Evolutionary conservation across 2,113 vertebrate species (phyloP).

Genomic region (Protobothrops flavoviridis): DNA sequence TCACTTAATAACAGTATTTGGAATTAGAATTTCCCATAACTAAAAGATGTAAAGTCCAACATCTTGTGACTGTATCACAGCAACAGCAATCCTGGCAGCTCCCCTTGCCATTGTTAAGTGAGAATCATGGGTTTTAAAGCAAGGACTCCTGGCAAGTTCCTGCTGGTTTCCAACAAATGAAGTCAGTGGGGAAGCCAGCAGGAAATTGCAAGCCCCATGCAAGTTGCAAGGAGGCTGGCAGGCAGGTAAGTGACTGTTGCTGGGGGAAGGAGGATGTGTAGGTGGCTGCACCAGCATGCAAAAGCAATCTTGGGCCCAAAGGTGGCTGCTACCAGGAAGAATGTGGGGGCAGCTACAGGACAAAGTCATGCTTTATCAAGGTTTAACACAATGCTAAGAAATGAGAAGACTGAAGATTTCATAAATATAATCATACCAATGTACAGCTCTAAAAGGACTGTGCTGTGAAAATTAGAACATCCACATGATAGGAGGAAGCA

Average conservation of each 20-base stretch:
- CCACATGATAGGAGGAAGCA: neutral
- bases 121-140: neutral
- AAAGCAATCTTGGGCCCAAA: neutral
- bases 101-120: too few species aligned
- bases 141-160: neutral
- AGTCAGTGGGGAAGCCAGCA: neutral
- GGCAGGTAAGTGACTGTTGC: neutral
- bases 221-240: neutral
- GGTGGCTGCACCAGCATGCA: neutral
- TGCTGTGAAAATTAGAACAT: neutral
- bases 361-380: neutral
- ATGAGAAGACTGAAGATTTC: neutral
- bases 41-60: neutral
- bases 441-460: neutral
- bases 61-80: neutral
- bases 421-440: neutral
- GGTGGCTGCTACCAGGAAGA: neutral
- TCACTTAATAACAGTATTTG: neutral
- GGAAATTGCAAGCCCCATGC: neutral
- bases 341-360: neutral
- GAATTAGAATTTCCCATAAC: neutral
- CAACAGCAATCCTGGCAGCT: neutral
- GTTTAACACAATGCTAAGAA: neutral
- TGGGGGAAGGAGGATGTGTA: neutral
- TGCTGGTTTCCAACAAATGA: too few species aligned